Evolutionary conservation across 2,888 invertebrate species (phyloP).

Genomic region (Pediacus dermestoides): DNA sequence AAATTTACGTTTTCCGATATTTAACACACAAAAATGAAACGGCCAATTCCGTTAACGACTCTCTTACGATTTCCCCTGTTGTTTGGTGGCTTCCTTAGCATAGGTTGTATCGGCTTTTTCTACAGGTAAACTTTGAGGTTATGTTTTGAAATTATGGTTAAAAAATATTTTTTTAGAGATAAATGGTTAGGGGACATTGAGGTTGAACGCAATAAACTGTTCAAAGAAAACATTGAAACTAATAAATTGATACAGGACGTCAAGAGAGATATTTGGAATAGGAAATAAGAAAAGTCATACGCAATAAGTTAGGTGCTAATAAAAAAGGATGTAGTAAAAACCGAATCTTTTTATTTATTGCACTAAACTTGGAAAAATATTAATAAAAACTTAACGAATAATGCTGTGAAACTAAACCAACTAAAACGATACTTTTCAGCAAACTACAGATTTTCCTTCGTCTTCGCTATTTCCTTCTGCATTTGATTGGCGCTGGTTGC

Average conservation of each 20-base stretch:
- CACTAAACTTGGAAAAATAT: too few relatives aligned
- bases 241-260: background rate
- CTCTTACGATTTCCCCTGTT: slow-evolving; percentile 31
- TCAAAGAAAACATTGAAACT: background rate
- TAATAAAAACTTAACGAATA: too few relatives aligned
- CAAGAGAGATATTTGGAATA: background rate
- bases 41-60: slow-evolving; percentile 24
- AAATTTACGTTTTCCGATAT: too few relatives aligned
- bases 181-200: slow-evolving; percentile 1
- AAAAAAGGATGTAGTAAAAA: too few relatives aligned
- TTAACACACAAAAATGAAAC: slow-evolving; percentile 24
- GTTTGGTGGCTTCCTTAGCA: slow-evolving; percentile 29
- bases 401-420: too few relatives aligned
- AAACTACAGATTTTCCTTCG: too few relatives aligned
- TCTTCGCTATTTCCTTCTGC: too few relatives aligned
- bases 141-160: background rate
- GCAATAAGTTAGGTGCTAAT: too few relatives aligned
- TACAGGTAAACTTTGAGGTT: slow-evolving; percentile 36
- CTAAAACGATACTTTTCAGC: too few relatives aligned
- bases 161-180: slow-evolving; percentile 2
- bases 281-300: background rate
- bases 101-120: slow-evolving; percentile 27
- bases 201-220: background rate
- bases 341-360: too few relatives aligned
- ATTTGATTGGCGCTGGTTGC: slow-evolving; percentile 84